These are phyloP conservation scores for Ia io DNA, from an alignment of 2,113 vertebrate species.

Conservation along the genomic window DNA sequence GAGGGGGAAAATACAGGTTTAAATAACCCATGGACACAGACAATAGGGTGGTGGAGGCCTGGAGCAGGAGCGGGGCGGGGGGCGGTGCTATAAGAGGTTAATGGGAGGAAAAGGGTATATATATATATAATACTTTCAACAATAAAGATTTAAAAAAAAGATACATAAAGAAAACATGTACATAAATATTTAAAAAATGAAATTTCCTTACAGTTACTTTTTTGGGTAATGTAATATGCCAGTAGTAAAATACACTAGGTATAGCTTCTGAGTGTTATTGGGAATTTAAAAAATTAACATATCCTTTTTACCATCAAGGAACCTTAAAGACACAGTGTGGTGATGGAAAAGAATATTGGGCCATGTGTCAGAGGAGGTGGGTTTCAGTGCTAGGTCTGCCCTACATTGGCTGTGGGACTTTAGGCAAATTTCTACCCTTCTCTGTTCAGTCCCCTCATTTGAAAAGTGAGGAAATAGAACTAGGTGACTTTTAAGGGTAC, in stretches of 20 bases:
- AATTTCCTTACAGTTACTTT: conserved; percentile 4
- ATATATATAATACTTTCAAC: no score
- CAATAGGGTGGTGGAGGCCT: no score
- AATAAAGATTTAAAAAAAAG: no score
- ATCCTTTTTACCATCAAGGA: not conserved
- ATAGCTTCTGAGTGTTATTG: not conserved
- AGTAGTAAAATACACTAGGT: not conserved
- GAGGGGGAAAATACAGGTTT: not conserved
- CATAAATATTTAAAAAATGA: not conserved
- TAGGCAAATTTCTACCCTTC: not conserved
- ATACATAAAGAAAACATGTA: no score
- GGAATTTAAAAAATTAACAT: not conserved
- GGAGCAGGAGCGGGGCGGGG: no score
- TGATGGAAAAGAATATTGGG: not conserved
- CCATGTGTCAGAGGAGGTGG: not conserved
- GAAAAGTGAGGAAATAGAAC: not conserved
- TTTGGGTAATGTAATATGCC: not conserved
- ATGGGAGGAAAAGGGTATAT: no score
- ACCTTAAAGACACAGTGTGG: not conserved
- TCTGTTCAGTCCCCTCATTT: not conserved
- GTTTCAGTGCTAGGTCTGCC: not conserved
- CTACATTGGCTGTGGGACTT: not conserved
- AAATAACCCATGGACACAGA: not conserved
- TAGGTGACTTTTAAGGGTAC: not conserved
- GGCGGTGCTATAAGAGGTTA: no score